Percentiles rank a stretch among this genome's conserved stretches.
Conservation (phyloP, 2,113 vertebrate species). For the Melanocharis versteri region DNA sequence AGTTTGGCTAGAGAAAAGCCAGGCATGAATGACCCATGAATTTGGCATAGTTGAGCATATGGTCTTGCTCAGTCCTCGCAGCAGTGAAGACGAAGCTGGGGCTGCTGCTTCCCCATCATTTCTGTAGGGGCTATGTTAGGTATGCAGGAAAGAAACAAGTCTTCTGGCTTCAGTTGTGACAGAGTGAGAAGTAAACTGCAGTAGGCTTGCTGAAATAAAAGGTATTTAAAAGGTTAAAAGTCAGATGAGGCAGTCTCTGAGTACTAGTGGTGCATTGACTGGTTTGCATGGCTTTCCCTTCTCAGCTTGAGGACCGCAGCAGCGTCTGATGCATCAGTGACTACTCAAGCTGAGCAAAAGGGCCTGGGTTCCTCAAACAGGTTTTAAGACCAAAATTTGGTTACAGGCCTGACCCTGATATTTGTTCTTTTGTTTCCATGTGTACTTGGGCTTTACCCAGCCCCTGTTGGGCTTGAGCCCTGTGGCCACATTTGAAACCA, state of each 20-base stretch:
- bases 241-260: neutral
- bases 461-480: neutral
- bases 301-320: neutral
- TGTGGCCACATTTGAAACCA: neutral
- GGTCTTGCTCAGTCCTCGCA: neutral
- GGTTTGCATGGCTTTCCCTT: neutral
- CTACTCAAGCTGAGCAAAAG: neutral
- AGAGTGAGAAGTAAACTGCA: fast-evolving
- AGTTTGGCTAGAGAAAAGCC: neutral
- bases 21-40: neutral
- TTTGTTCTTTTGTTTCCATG: neutral
- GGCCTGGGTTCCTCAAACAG: neutral
- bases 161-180: neutral
- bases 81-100: neutral
- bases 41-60: neutral
- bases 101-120: neutral
- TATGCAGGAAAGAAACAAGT: neutral
- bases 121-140: neutral
- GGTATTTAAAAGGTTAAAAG: neutral
- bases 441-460: neutral
- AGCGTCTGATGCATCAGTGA: neutral
- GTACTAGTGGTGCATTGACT: neutral
- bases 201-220: neutral
- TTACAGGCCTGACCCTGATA: neutral
- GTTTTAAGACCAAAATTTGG: neutral